A percentile compares a stretch with the other conserved stretches of the same genome.
Evolutionary conservation across 2,113 vertebrate species (phyloP).

Genomic region (Dasyornis broadbenti): DNA sequence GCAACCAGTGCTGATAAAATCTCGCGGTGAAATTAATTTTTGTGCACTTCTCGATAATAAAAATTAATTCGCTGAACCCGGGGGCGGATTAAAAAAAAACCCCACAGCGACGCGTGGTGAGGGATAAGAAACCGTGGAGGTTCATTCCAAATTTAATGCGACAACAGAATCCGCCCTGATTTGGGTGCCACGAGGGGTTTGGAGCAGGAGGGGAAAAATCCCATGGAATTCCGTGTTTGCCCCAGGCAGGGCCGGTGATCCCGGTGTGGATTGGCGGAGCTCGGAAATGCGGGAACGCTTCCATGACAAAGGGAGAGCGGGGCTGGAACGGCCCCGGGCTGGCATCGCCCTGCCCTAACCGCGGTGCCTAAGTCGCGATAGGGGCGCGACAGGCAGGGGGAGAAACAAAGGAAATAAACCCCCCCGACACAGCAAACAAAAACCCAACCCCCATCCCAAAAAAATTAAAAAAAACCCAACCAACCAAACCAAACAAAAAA

Average conservation of each 20-base stretch:
- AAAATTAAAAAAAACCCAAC: too few species aligned
- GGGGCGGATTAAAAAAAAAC: too few species aligned
- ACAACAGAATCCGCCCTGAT: fast-evolving
- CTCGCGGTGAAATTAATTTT: neutral
- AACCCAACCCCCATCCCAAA: too few species aligned
- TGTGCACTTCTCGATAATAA: neutral
- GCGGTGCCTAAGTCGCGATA: neutral
- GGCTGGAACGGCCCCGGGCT: neutral
- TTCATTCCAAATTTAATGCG: fast-evolving
- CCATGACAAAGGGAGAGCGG: neutral
- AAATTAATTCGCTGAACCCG: too few species aligned
- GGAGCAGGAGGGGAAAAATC: too few species aligned
- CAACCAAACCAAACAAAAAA: too few species aligned
- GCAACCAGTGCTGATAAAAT: neutral
- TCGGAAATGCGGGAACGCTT: neutral
- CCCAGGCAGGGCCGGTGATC: too few species aligned
- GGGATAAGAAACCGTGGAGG: fast-evolving
- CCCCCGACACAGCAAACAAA: neutral
- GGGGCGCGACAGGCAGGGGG: neutral
- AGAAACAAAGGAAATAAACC: too few species aligned
- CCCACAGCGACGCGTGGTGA: fast-evolving
- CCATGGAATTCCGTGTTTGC: neutral
- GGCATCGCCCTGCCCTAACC: neutral
- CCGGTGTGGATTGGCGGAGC: too few species aligned
- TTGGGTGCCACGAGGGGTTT: too few species aligned